phyloP scores from a whole-genome alignment of 2,797 vertebrate genomes.

The Alouatta caraya region DNA sequence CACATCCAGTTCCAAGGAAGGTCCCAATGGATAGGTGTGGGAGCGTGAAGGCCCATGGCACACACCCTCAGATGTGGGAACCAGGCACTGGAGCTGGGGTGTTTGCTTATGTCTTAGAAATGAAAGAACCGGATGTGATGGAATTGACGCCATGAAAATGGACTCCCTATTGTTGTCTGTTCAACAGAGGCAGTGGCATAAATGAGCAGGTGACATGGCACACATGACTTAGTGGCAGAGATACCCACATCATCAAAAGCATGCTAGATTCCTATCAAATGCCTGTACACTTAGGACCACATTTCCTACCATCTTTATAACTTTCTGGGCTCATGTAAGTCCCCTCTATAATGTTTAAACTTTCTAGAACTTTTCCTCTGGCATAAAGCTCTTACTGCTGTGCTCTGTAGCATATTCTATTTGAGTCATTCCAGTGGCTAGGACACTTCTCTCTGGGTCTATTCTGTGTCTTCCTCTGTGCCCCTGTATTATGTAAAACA shows the following conservation, averaged over 20 bases:
- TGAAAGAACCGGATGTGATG: neutral
- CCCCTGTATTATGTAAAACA: neutral
- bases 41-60: neutral
- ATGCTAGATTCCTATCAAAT: neutral
- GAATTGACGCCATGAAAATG: accelerated
- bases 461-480: neutral
- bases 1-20: neutral
- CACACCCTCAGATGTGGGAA: accelerated
- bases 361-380: neutral
- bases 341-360: neutral
- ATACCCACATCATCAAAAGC: too few relatives aligned
- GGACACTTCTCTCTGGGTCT: neutral
- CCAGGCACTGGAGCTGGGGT: accelerated
- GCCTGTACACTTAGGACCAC: neutral
- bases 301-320: neutral
- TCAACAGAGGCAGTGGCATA: neutral
- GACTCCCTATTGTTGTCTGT: too few relatives aligned
- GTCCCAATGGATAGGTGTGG: accelerated
- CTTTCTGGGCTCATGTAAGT: neutral
- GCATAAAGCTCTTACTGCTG: neutral
- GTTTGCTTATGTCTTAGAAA: neutral
- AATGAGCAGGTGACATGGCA: neutral
- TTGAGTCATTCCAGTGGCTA: neutral
- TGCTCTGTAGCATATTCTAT: neutral
- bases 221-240: neutral